Conservation (phyloP, 92 coral and sea anemone genomes). For the Epizoanthus fatuus region DNA sequence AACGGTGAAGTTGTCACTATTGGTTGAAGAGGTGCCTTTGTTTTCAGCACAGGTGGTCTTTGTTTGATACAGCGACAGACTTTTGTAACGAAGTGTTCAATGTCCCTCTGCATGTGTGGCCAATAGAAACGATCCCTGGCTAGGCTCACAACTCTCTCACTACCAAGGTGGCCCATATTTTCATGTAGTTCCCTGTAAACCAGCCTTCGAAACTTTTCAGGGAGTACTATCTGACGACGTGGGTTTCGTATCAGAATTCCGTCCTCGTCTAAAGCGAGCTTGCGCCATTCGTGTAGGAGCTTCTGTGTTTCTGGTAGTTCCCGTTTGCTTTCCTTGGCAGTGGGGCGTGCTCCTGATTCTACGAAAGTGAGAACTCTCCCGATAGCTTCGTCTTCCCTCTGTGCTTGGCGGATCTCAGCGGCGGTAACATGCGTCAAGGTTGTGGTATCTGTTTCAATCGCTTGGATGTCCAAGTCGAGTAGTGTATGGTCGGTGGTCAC, state of each 20-base stretch:
- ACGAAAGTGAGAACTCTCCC: slow-evolving; percentile 11
- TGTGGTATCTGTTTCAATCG: not conserved
- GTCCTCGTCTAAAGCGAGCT: slow-evolving; percentile 54
- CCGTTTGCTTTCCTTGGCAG: slow-evolving; percentile 20
- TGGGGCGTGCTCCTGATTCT: not conserved
- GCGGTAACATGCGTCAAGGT: not conserved
- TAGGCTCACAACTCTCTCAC: slow-evolving; percentile 35
- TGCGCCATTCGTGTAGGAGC: slow-evolving; percentile 65
- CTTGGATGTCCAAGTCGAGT: not conserved
- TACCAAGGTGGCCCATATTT: slow-evolving; percentile 72
- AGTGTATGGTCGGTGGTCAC: slow-evolving; percentile 10
- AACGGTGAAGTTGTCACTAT: too few species aligned
- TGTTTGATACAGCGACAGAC: too few species aligned
- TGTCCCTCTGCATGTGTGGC: slow-evolving; percentile 10
- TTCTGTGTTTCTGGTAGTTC: slow-evolving; percentile 41
- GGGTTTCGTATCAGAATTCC: slow-evolving; percentile 47
- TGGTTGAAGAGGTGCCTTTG: too few species aligned
- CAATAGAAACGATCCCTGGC: slow-evolving; percentile 73
- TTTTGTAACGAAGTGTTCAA: too few species aligned
- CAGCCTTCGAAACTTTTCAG: slow-evolving; percentile 35
- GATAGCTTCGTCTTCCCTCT: slow-evolving; percentile 10
- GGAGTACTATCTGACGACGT: slow-evolving; percentile 54
- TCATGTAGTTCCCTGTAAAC: slow-evolving; percentile 62
- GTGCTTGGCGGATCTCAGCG: slow-evolving; percentile 20
- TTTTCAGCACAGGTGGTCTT: too few species aligned